Evolutionary conservation across 2,888 invertebrate species (phyloP).

Genomic region (Pollenia angustigena): DNA sequence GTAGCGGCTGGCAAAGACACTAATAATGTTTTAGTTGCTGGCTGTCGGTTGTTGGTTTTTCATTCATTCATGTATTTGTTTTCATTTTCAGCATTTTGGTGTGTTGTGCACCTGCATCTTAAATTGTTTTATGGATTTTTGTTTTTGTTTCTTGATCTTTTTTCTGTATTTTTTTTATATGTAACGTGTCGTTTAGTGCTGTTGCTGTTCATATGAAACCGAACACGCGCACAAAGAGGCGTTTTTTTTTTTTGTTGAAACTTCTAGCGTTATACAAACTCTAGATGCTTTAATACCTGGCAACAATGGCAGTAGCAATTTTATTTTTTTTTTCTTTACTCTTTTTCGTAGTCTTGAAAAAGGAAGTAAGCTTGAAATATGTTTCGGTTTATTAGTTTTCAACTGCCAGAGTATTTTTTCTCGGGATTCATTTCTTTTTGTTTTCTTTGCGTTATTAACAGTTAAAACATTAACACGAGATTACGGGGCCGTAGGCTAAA

Average conservation of each 20-base stretch:
- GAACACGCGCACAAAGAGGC: constrained; percentile 67
- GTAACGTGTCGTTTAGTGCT: constrained; percentile 36
- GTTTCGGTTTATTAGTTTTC: constrained; percentile 18
- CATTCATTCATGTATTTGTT: constrained; percentile 44
- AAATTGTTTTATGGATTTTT: constrained; percentile 52
- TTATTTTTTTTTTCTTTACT: constrained; percentile 6
- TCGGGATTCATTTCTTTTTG: constrained; percentile 15
- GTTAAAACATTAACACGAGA: constrained; percentile 59
- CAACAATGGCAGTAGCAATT: constrained; percentile 59
- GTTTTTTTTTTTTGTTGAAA: constrained; percentile 68
- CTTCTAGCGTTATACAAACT: constrained; percentile 30
- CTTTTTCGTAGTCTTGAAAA: constrained; percentile 2
- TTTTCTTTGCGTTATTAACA: constrained; percentile 35
- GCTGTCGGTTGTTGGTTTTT: constrained; percentile 49
- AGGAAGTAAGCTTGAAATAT: constrained; percentile 59
- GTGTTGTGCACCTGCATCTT: constrained; percentile 69
- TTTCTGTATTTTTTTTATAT: constrained; percentile 27
- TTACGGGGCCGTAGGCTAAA: constrained; percentile 41
- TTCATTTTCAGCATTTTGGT: constrained; percentile 45
- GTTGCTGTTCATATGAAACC: constrained; percentile 50
- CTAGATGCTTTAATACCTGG: constrained; percentile 2
- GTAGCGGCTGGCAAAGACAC: constrained; percentile 41
- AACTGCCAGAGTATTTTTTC: not conserved
- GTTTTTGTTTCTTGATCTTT: constrained; percentile 10
- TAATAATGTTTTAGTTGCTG: constrained; percentile 48